Percentiles rank a stretch among this genome's conserved stretches.
These are phyloP conservation scores for Molothrus aeneus DNA, from an alignment of 2,797 vertebrate genomes.

Conservation along the genomic window DNA sequence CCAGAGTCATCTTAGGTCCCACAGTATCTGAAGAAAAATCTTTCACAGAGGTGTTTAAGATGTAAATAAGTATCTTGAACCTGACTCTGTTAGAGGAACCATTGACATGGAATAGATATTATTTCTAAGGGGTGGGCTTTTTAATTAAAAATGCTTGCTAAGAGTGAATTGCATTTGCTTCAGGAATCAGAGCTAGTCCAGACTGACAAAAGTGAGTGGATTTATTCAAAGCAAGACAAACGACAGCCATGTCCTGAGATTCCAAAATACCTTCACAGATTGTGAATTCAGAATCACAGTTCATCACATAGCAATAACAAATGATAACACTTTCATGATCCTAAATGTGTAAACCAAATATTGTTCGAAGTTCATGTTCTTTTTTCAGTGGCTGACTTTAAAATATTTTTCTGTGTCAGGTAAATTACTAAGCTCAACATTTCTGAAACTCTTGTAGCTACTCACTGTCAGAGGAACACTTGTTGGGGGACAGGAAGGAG, in stretches of 20 bases:
- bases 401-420: not conserved
- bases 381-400: not conserved
- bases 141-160: not conserved
- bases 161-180: not conserved
- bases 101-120: not conserved
- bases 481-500: rapidly evolving
- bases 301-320: not conserved
- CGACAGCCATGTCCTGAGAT: not conserved
- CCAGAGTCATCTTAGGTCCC: not conserved
- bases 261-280: not conserved
- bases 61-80: not conserved
- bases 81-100: not conserved
- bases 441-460: not conserved
- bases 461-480: not conserved
- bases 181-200: not conserved
- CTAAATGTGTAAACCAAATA: not conserved
- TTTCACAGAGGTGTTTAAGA: not conserved
- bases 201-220: not conserved
- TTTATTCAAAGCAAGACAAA: not conserved
- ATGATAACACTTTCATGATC: not conserved
- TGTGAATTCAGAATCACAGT: not conserved
- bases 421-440: not conserved
- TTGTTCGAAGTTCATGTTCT: not conserved
- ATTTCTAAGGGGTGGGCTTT: not conserved
- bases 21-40: not conserved